Evolutionary conservation across 2,888 invertebrate species (phyloP).

Genomic region (Salticus scenicus): DNA sequence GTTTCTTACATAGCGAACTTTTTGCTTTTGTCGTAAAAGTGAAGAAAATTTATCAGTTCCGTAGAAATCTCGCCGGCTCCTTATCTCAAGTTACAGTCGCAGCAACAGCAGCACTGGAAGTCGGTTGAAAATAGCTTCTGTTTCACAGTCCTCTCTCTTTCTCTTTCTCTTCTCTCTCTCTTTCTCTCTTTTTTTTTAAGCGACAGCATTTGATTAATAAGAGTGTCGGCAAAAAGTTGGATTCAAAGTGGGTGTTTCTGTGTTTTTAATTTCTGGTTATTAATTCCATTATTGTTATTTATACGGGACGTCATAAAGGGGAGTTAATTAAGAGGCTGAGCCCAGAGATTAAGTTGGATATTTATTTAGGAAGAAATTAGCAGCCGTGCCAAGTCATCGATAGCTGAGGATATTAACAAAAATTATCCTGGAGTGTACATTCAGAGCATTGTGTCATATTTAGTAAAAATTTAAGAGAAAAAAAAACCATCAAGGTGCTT

Average conservation of each 20-base stretch:
- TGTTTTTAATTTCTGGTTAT: slow-evolving; percentile 24
- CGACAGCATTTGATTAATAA: slow-evolving; percentile 1
- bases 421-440: background rate
- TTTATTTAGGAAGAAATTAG: background rate
- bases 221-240: background rate
- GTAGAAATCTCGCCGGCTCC: slow-evolving; percentile 38
- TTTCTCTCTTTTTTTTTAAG: background rate
- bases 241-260: slow-evolving; percentile 3
- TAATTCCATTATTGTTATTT: slow-evolving; percentile 27
- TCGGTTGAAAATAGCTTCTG: background rate
- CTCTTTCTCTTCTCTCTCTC: background rate
- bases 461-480: background rate
- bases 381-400: background rate
- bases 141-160: background rate
- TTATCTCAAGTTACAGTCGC: slow-evolving; percentile 43
- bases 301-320: background rate
- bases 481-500: background rate
- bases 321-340: slow-evolving; percentile 2
- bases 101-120: slow-evolving; percentile 16
- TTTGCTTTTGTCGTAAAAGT: slow-evolving; percentile 28
- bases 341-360: slow-evolving; percentile 9
- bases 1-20: background rate
- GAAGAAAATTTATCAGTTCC: slow-evolving; percentile 52
- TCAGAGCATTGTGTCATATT: background rate
- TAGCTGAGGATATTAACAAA: background rate